Conservation (phyloP, 2,113 vertebrate species). For the Heloderma charlesbogerti region DNA sequence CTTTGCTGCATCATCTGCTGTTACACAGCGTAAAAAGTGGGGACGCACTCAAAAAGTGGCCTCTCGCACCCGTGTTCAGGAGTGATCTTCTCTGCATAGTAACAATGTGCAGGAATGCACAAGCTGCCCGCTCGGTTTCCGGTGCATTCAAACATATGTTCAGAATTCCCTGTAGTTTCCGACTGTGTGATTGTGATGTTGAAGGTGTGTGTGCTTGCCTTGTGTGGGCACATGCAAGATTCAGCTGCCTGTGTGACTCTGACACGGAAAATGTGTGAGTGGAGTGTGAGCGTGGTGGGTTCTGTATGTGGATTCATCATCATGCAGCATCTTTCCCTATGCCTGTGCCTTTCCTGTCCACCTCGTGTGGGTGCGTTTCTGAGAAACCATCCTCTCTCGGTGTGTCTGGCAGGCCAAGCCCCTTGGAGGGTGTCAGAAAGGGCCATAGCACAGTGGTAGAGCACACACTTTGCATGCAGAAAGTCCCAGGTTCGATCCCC, state of each 20-base stretch:
- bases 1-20: background rate
- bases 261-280: background rate
- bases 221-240: background rate
- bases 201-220: too few species aligned
- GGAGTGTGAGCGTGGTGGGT: background rate
- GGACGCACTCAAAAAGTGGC: background rate
- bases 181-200: background rate
- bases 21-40: background rate
- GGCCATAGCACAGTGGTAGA: too few species aligned
- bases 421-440: background rate
- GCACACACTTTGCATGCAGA: too few species aligned
- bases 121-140: background rate
- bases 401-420: background rate
- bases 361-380: background rate
- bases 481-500: too few species aligned
- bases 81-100: background rate
- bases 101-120: background rate
- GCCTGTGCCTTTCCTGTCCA: background rate
- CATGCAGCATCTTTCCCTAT: background rate
- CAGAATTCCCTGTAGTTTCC: background rate
- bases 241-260: background rate
- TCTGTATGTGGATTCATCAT: too few species aligned
- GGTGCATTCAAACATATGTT: background rate
- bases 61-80: background rate
- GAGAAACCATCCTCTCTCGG: background rate